A percentile compares a stretch with the other conserved stretches of the same genome.
phyloP scores from a whole-genome alignment of 2,888 invertebrate genomes.

The Drosophila mercatorum region DNA sequence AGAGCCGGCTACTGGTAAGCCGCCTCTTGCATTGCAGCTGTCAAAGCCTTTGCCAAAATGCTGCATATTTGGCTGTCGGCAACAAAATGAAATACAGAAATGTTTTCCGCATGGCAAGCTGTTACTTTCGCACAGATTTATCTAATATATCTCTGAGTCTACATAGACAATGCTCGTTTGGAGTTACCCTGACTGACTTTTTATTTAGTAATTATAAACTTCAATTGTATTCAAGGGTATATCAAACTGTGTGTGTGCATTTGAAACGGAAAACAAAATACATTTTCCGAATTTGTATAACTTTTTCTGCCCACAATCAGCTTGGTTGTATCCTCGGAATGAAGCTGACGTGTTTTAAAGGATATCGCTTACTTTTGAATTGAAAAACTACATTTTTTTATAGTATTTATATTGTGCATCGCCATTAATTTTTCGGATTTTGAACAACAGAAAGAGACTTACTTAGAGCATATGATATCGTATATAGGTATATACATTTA shows the following conservation, averaged over 20 bases:
- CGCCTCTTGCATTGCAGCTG: slow-evolving; percentile 68
- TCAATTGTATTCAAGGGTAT: too few relatives aligned
- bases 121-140: slow-evolving; percentile 24
- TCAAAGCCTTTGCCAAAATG: slow-evolving; percentile 76
- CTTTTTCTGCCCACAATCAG: background rate
- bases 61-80: slow-evolving; percentile 74
- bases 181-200: background rate
- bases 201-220: background rate
- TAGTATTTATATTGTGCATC: background rate
- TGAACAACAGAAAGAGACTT: too few relatives aligned
- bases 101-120: slow-evolving; percentile 33
- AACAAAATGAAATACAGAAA: slow-evolving; percentile 57
- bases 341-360: background rate
- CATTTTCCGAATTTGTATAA: too few relatives aligned
- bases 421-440: background rate
- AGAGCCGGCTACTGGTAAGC: slow-evolving; percentile 17
- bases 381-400: too few relatives aligned
- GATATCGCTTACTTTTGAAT: background rate
- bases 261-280: too few relatives aligned
- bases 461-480: too few relatives aligned
- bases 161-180: background rate
- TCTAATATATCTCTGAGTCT: background rate
- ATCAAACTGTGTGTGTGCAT: too few relatives aligned
- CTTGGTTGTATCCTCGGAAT: background rate
- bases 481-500: too few relatives aligned